Evolutionary conservation across 2,113 vertebrate species (phyloP).

Genomic region (Rhea americana): DNA sequence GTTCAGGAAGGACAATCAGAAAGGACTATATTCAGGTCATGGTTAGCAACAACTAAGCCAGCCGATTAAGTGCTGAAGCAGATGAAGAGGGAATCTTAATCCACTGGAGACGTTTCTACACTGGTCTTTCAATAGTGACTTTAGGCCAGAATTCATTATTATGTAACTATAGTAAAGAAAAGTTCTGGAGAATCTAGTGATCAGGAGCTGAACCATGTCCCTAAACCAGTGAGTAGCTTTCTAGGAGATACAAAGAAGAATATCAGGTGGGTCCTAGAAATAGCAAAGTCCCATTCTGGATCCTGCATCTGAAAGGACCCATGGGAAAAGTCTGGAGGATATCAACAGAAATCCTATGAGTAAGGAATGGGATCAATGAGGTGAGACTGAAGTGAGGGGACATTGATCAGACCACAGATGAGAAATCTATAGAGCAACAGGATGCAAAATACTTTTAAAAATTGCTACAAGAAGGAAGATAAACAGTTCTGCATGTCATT

Average conservation of each 20-base stretch:
- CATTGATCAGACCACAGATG: not conserved
- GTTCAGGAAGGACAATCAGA: not conserved
- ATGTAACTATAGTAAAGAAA: not conserved
- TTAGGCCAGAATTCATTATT: not conserved
- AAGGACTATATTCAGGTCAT: not conserved
- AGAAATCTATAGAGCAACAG: not conserved
- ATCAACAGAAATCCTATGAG: not conserved
- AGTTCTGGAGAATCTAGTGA: not conserved
- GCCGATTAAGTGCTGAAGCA: not conserved
- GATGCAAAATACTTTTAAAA: not conserved
- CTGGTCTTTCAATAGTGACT: not conserved
- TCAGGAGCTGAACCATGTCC: not conserved
- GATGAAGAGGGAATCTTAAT: not conserved
- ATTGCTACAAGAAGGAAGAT: not conserved
- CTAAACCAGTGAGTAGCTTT: not conserved
- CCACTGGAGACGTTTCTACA: not conserved
- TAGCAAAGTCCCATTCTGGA: not conserved
- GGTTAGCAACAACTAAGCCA: not conserved
- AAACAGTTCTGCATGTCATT: not conserved
- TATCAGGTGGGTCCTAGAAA: not conserved
- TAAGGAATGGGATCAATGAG: not conserved
- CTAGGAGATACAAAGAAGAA: not conserved
- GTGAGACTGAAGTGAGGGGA: not conserved
- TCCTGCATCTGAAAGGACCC: not conserved
- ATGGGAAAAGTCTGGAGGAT: not conserved